Conservation (phyloP, 2,113 vertebrate species). For the Chlamydotis undulata region DNA sequence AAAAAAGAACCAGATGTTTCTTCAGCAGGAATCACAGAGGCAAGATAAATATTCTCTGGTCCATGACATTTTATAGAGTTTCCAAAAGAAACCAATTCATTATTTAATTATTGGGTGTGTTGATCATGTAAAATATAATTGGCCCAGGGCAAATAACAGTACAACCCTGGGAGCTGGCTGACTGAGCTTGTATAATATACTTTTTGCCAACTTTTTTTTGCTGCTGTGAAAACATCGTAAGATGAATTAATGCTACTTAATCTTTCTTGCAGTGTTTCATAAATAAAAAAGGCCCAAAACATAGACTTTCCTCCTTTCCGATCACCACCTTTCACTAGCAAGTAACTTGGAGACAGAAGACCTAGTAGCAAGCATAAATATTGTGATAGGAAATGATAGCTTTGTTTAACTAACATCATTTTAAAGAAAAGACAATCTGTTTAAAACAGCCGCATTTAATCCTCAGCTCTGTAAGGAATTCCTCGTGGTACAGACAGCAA, state of each 20-base stretch:
- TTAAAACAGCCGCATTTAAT: constrained; percentile 50
- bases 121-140: constrained; percentile 75
- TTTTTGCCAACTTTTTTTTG: constrained; percentile 67
- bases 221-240: constrained; percentile 62
- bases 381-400: constrained; percentile 62
- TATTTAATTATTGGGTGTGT: constrained; percentile 75
- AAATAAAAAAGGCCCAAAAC: constrained; percentile 55
- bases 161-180: constrained; percentile 60
- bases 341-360: constrained; percentile 41
- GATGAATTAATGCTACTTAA: constrained; percentile 67
- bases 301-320: not conserved
- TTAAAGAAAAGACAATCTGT: constrained; percentile 58
- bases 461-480: constrained; percentile 32
- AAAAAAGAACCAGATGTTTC: constrained; percentile 82
- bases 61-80: constrained; percentile 67
- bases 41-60: constrained; percentile 73
- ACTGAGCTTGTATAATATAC: constrained; percentile 36
- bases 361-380: constrained; percentile 66
- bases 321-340: constrained; percentile 53
- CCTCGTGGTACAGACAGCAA: not conserved
- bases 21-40: constrained; percentile 64
- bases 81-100: constrained; percentile 76
- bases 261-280: constrained; percentile 61
- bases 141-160: constrained; percentile 65
- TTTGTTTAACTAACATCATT: constrained; percentile 61